Conservation (phyloP, 1,140 invertebrate species). For the Cyclargus thomasi region DNA sequence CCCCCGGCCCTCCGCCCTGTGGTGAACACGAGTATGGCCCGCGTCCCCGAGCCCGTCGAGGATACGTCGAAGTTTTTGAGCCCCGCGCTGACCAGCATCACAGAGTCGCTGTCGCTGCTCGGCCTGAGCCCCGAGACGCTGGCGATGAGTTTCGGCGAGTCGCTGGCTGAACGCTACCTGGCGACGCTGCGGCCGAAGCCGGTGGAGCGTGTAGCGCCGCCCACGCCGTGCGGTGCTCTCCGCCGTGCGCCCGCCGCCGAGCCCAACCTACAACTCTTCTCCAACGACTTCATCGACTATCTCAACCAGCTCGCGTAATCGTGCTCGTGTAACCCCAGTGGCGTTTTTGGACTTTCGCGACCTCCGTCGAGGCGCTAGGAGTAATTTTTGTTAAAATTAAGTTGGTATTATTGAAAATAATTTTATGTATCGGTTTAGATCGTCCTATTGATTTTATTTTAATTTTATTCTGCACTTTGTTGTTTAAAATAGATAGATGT, state of each 20-base stretch:
- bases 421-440: conserved; percentile 73
- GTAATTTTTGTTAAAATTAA: conserved; percentile 75
- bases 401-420: conserved; percentile 74
- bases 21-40: conserved; percentile 71
- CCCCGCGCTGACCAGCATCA: conserved; percentile 55
- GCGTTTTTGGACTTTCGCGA: conserved; percentile 43
- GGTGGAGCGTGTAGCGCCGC: conserved; percentile 34
- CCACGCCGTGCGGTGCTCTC: conserved; percentile 41
- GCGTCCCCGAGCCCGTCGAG: conserved; percentile 38
- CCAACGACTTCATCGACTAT: conserved; percentile 77
- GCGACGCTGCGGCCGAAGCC: conserved; percentile 50
- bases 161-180: conserved; percentile 58
- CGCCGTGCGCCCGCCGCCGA: conserved; percentile 41
- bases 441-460: conserved; percentile 74
- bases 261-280: conserved; percentile 76
- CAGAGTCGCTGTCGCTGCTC: conserved; percentile 64
- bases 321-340: conserved; percentile 31
- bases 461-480: conserved; percentile 74
- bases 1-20: conserved; percentile 69
- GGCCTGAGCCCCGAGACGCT: conserved; percentile 60
- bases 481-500: conserved; percentile 66
- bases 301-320: conserved; percentile 76
- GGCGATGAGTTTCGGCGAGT: conserved; percentile 63
- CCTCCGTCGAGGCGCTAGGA: conserved; percentile 47
- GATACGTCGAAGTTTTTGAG: conserved; percentile 46